Evolutionary conservation across 2,797 vertebrate genomes (phyloP).

Genomic region (Liasis olivaceus): DNA sequence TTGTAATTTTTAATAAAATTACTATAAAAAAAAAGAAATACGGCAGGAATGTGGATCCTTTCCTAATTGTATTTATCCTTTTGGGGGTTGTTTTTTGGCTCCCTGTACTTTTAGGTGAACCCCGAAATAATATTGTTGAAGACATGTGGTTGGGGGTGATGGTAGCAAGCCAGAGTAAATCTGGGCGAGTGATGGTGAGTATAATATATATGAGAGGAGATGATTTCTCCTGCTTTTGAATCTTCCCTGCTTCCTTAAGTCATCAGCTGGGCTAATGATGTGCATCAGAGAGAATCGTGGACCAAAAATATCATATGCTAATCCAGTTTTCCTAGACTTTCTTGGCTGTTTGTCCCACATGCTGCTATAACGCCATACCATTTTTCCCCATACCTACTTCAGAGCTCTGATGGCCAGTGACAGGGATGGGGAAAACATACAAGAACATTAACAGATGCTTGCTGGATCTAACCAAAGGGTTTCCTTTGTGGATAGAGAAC

Average conservation of each 20-base stretch:
- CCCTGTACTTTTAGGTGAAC: constrained; percentile 71
- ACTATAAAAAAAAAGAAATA: background rate
- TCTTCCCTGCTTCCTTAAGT: background rate
- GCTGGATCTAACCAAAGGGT: background rate
- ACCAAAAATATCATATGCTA: background rate
- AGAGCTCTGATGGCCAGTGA: background rate
- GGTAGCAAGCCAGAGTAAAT: constrained; percentile 84
- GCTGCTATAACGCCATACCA: background rate
- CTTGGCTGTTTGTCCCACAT: background rate
- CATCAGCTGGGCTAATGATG: background rate
- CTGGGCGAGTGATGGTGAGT: constrained; percentile 91
- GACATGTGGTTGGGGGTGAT: constrained; percentile 97
- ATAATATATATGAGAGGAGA: background rate
- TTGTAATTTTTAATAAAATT: background rate
- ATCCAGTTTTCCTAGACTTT: background rate
- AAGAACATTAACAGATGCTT: background rate
- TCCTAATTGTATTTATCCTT: background rate
- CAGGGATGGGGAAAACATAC: background rate
- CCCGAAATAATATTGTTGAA: constrained; percentile 83
- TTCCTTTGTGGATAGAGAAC: background rate
- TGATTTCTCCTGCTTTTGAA: background rate
- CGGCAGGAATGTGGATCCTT: background rate
- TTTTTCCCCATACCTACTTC: background rate
- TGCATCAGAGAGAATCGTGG: background rate
- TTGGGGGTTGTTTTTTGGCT: background rate